Evolutionary conservation across 1,140 invertebrate species (phyloP).

Genomic region (Drosophila pallidifrons): DNA sequence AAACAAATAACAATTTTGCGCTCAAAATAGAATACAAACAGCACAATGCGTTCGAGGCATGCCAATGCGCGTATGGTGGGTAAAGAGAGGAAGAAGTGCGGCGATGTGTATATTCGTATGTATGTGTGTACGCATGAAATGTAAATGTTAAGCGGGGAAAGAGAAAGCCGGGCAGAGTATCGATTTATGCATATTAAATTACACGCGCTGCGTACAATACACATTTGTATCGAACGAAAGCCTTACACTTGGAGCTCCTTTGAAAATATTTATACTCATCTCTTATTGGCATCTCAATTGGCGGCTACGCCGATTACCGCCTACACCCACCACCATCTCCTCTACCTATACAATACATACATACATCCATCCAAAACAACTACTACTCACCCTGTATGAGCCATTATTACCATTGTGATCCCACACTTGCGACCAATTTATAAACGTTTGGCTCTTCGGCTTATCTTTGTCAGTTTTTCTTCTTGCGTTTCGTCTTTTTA

Average conservation of each 20-base stretch:
- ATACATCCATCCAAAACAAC: not conserved
- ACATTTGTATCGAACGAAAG: constrained; percentile 31
- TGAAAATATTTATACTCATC: constrained; percentile 71
- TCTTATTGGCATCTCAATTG: constrained; percentile 73
- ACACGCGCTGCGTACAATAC: constrained; percentile 56
- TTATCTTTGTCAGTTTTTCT: constrained; percentile 60
- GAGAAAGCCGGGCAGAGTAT: constrained; percentile 46
- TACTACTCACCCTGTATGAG: not conserved
- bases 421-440: constrained; percentile 77
- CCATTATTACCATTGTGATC: constrained; percentile 70
- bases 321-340: not conserved
- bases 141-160: constrained; percentile 14
- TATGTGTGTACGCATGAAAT: not conserved
- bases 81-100: not conserved
- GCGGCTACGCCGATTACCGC: constrained; percentile 42
- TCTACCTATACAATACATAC: not conserved
- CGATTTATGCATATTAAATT: constrained; percentile 81
- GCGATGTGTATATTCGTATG: not conserved
- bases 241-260: constrained; percentile 33
- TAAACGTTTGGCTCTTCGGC: constrained; percentile 71
- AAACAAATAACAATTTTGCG: constrained; percentile 78
- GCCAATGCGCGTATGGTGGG: constrained; percentile 24
- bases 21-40: constrained; percentile 78
- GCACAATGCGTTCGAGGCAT: constrained; percentile 48
- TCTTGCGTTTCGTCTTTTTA: constrained; percentile 3